phyloP scores from a whole-genome alignment of 2,113 vertebrate genomes.

The Nibea albiflora region DNA sequence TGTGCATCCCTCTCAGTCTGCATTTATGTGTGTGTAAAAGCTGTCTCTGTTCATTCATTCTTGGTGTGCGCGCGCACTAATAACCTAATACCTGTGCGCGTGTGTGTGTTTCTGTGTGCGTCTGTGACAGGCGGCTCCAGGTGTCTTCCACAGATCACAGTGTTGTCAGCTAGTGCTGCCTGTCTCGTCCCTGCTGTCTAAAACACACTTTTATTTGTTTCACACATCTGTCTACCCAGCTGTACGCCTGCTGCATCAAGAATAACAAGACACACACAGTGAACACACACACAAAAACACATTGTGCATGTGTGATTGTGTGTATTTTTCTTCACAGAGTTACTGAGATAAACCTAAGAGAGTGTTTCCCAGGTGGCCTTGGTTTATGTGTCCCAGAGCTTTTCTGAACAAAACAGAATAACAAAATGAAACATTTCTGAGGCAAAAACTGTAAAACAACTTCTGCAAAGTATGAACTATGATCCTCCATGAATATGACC shows the following conservation, averaged over 20 bases:
- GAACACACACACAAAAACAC: constrained; percentile 5
- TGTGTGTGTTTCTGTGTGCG: constrained; percentile 15
- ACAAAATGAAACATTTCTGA: constrained; percentile 1
- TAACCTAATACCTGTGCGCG: neutral
- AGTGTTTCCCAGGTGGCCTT: constrained; percentile 32
- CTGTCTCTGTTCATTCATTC: neutral
- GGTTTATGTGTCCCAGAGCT: too few relatives aligned
- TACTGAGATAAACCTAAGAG: constrained; percentile 3
- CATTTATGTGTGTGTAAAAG: neutral
- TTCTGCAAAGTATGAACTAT: constrained; percentile 63
- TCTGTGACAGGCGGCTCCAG: constrained; percentile 12
- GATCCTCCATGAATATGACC: constrained; percentile 59
- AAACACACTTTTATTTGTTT: constrained; percentile 38
- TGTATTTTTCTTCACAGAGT: neutral
- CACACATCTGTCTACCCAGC: constrained; percentile 38
- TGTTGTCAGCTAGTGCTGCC: neutral
- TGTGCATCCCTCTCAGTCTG: neutral
- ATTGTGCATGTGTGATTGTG: neutral
- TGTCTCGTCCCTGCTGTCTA: neutral
- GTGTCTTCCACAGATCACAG: constrained; percentile 45
- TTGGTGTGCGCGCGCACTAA: neutral
- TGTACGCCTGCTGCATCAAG: neutral
- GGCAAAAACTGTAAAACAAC: constrained; percentile 69
- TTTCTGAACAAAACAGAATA: neutral
- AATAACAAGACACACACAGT: constrained; percentile 15